Conservation (phyloP, 2,797 vertebrate species). For the Hafferia zeledoni region DNA sequence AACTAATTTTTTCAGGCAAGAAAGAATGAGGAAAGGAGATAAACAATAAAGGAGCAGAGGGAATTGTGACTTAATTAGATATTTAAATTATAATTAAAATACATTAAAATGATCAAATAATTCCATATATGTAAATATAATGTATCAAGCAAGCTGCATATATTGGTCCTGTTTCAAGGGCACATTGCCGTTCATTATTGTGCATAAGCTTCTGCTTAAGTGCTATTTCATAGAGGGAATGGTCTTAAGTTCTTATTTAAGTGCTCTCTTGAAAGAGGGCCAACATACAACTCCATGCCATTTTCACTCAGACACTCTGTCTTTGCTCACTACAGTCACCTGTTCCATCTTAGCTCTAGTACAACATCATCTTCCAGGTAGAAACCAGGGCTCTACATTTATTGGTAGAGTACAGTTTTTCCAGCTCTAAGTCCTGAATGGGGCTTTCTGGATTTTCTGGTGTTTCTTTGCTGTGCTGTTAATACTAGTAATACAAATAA, state of each 20-base stretch:
- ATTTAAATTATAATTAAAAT: constrained; percentile 39
- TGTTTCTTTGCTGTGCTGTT: constrained; percentile 23
- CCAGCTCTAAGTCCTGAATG: not conserved
- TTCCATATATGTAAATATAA: constrained; percentile 27
- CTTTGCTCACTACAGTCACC: not conserved
- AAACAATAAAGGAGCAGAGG: not conserved
- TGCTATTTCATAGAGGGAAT: not conserved
- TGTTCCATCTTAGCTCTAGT: not conserved
- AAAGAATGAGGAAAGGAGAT: not conserved
- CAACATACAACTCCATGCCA: not conserved
- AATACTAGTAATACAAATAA: constrained; percentile 66
- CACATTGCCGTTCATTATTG: not conserved
- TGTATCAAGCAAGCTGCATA: not conserved
- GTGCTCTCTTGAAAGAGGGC: not conserved
- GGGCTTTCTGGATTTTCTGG: constrained; percentile 27
- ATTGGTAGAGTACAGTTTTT: not conserved
- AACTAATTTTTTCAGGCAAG: not conserved
- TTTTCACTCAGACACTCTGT: not conserved
- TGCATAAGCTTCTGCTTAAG: constrained; percentile 17
- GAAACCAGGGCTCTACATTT: not conserved
- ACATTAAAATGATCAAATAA: not conserved
- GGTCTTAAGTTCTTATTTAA: constrained; percentile 29
- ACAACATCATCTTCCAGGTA: not conserved
- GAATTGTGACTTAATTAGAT: not conserved
- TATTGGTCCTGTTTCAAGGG: not conserved